Evolutionary conservation across 2,888 invertebrate species (phyloP).

Genomic region (Mesorhabditis spiculigera): DNA sequence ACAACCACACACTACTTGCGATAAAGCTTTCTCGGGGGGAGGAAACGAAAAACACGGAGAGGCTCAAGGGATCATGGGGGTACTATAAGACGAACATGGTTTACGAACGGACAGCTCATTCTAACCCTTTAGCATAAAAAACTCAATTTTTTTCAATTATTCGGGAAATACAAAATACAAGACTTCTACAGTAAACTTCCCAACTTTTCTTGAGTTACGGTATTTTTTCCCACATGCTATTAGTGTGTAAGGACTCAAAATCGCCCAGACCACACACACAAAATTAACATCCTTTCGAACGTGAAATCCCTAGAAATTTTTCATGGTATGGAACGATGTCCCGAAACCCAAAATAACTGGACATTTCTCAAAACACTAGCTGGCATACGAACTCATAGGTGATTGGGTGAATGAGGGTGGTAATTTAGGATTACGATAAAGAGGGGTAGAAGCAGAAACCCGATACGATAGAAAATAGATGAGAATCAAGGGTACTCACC

Average conservation of each 20-base stretch:
- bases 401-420: not conserved
- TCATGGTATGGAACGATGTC: not conserved
- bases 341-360: not conserved
- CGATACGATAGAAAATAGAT: not conserved
- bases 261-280: no score
- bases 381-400: constrained; percentile 11
- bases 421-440: constrained; percentile 6
- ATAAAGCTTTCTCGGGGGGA: constrained; percentile 3
- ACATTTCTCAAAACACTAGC: constrained; percentile 16
- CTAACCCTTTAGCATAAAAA: no score
- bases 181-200: no score
- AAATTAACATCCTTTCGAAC: no score
- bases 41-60: not conserved
- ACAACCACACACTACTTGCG: constrained; percentile 1
- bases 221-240: no score
- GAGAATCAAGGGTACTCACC: constrained; percentile 12
- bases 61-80: no score
- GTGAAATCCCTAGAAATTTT: not conserved
- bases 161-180: no score
- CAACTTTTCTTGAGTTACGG: no score
- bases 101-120: no score
- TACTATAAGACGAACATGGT: no score
- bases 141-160: no score
- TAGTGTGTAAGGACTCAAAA: no score
- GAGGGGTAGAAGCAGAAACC: not conserved